Conservation (phyloP, 2,113 vertebrate genomes). For the Gymnocephalus cernua region DNA sequence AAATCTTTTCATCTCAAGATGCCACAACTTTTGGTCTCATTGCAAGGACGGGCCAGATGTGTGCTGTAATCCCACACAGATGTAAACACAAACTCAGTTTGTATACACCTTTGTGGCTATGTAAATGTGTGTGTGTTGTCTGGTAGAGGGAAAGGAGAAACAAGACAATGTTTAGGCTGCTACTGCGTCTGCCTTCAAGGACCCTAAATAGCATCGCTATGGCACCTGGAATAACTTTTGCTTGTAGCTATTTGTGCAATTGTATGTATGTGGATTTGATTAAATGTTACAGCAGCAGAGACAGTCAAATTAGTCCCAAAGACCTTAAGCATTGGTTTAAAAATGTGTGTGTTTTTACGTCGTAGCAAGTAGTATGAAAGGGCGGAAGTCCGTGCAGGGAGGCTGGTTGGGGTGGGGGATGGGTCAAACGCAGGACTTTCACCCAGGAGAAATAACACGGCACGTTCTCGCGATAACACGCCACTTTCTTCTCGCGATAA, state of each 20-base stretch:
- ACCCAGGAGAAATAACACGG: no score
- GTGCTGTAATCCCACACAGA: constrained; percentile 40
- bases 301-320: background rate
- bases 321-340: constrained; percentile 4
- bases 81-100: background rate
- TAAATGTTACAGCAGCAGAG: constrained; percentile 3
- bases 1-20: constrained; percentile 42
- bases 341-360: no score
- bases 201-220: background rate
- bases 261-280: background rate
- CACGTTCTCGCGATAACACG: no score
- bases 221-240: constrained; percentile 12
- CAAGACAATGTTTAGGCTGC: background rate
- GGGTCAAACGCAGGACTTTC: no score
- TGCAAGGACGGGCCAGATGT: background rate
- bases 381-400: no score
- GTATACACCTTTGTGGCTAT: background rate
- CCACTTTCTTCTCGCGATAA: no score
- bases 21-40: constrained; percentile 18
- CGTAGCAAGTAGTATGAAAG: no score
- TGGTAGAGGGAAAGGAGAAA: background rate
- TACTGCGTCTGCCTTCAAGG: constrained; percentile 1
- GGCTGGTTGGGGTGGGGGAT: no score
- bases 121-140: constrained; percentile 12
- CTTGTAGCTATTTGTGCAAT: background rate